Base-by-base conservation (phyloP, 2,113 vertebrate genomes). In the Corvus cornix region DNA sequence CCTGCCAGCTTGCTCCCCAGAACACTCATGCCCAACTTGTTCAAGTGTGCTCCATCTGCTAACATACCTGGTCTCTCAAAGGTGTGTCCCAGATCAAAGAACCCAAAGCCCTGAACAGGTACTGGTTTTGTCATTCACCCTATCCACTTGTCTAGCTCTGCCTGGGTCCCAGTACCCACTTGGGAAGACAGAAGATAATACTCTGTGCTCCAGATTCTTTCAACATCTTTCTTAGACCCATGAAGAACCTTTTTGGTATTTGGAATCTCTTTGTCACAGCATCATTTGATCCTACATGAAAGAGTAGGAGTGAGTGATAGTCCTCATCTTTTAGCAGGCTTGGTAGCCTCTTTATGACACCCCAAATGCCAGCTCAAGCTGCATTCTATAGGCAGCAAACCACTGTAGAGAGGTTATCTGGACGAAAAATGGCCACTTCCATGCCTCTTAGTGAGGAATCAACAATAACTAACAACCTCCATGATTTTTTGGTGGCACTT, bases 81-180 rank as follows among this genome's bases (percentile, higher is more conserved):
- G 17, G 21, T 1, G 0, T 27, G 43, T 49, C 26, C 67, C 43
- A 56, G 9, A 23, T 22, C 35, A 56, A 43, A 64, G 51, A 51
- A 31, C 17, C 16, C 0, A 0, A 49, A 80, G 35, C 13, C 11
- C 35, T 22, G 17, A 63, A 49, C 11, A 27, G 51, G 9, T 26
- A 22, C 11, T 0, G 0, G 10, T 37, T 12, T 66, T 37, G 21
- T 31, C 31, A 23, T 51, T 37, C 18, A 33, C 7, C 7, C 8
- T 28, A 16, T 16, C 41, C 44, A 51, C 22, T 37, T 37, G 10
- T 28, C 26, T 44, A 58, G 16, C 17, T 39, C 56, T 58, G 33
- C 26, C 67, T 51, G 43, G 5, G 18, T 64, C 12, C 17, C 26
- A 64, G 26, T 49, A 5, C 15, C 18, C 13, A 16, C 6, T 20